Conservation (phyloP, 2,113 vertebrate species). For the Nibea albiflora region DNA sequence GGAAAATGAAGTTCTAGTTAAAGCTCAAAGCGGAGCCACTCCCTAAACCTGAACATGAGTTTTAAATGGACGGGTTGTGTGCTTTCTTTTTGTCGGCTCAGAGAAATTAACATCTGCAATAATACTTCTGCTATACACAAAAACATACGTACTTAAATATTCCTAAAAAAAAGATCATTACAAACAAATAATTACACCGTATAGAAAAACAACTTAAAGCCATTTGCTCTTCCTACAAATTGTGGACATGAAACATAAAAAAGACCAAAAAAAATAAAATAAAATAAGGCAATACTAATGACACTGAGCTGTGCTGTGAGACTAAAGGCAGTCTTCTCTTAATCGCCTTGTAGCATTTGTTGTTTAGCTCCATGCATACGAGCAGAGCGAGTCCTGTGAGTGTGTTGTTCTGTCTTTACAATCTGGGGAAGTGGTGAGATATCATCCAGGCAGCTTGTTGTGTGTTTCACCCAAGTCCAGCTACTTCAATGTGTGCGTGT, state of each 20-base stretch:
- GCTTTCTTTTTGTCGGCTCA: conserved; percentile 55
- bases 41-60: conserved; percentile 18
- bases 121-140: conserved; percentile 38
- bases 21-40: not conserved
- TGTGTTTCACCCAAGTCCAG: conserved; percentile 37
- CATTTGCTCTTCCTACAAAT: conserved; percentile 45
- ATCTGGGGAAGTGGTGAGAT: conserved; percentile 3
- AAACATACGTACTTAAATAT: conserved; percentile 70
- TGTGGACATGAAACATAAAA: conserved; percentile 37
- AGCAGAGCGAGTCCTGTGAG: not conserved
- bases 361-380: conserved; percentile 38
- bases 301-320: conserved; percentile 59
- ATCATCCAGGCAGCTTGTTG: not conserved
- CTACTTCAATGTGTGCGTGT: conserved; percentile 9
- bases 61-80: conserved; percentile 36
- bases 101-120: conserved; percentile 20
- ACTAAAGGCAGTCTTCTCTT: conserved; percentile 30
- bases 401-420: conserved; percentile 14
- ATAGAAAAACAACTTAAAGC: conserved; percentile 67
- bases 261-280: conserved; percentile 29
- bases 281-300: conserved; percentile 41
- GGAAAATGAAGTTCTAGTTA: not conserved
- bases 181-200: conserved; percentile 60
- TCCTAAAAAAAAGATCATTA: conserved; percentile 56
- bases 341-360: conserved; percentile 3